These are phyloP conservation scores for Pteronura brasiliensis DNA, from an alignment of 2,113 vertebrate genomes.

Conservation along the genomic window DNA sequence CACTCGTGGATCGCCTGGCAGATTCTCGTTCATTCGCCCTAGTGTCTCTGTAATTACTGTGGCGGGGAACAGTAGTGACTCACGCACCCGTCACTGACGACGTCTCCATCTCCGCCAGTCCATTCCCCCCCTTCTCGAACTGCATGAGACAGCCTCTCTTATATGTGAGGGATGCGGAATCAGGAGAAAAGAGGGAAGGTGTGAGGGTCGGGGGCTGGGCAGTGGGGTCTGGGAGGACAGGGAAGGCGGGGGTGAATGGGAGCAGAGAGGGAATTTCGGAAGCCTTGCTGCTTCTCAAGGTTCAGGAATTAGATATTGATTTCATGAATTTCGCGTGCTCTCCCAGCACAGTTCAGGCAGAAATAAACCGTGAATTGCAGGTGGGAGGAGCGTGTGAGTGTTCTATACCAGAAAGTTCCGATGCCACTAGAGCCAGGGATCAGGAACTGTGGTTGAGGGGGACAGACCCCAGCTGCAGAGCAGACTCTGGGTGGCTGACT, in stretches of 20 bases:
- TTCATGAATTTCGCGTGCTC: not conserved
- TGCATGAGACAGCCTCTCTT: not conserved
- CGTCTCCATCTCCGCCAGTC: not conserved
- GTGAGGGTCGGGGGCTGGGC: not conserved
- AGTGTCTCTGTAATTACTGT: not conserved
- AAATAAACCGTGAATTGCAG: not conserved
- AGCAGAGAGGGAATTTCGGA: not conserved
- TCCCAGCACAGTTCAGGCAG: not conserved
- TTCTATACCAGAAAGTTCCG: not conserved
- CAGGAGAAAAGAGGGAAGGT: not conserved
- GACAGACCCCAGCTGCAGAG: not conserved
- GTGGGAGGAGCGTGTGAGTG: not conserved
- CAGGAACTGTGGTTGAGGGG: not conserved
- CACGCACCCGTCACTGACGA: not conserved
- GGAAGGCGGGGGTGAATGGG: not conserved
- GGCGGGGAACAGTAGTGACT: not conserved
- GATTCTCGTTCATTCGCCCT: not conserved
- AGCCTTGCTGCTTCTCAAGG: not conserved
- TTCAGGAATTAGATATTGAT: not conserved
- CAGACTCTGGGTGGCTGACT: not conserved
- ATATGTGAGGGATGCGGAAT: not conserved
- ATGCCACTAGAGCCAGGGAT: not conserved
- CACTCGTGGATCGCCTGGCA: accelerated
- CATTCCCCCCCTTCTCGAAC: not conserved
- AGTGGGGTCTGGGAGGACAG: not conserved